Evolutionary conservation across 1,140 invertebrate genomes (phyloP), one percentile per base, ranked within the genome.

Genomic region (Cyclargus thomasi): DNA sequence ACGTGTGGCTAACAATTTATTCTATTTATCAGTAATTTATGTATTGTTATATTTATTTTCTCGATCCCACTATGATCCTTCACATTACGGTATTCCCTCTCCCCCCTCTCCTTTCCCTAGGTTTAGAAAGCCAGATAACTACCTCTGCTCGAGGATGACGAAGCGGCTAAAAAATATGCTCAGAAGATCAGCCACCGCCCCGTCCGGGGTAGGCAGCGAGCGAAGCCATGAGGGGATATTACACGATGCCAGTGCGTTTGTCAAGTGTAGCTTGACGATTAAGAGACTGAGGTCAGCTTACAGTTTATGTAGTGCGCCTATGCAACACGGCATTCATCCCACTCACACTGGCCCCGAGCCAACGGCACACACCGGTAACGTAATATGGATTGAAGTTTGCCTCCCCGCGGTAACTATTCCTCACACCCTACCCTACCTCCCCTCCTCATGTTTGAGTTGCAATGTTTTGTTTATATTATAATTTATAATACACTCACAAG

Each of bases 81-180:
- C 80, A 72, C 75, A 67, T 83, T 78, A 47, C 14, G 70, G 70
- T 68, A 67, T 74, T 74, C 80, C 75, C 64, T 64, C 62, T 79
- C 74, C 62, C 70, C 73, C 78, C 78, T 72, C 53, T 72, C 80
- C 80, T 67, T 68, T 81, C 74, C 80, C 62, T 88, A 91, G 90
- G 88, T 91, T 91, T 90, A 87, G 83, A 80, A 88, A 84, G 76
- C 89, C 90, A 79, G 88, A 90, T 85, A 91, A 90, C 80, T 91
- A 91, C 84, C 81, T 91, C 63, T 80, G 82, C 64, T 86, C 87
- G 70, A 75, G 82, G 70, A 70, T 72, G 64, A 71, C 70, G 76
- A 90, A 85, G 86, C 78, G 80, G 73, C 65, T 74, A 62, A 73
- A 69, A 59, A 79, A 70, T 74, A 80, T 79, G 67, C 80, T 91